phyloP scores from a whole-genome alignment of 92 coral and sea anemone species.

The Actinostola sp. region DNA sequence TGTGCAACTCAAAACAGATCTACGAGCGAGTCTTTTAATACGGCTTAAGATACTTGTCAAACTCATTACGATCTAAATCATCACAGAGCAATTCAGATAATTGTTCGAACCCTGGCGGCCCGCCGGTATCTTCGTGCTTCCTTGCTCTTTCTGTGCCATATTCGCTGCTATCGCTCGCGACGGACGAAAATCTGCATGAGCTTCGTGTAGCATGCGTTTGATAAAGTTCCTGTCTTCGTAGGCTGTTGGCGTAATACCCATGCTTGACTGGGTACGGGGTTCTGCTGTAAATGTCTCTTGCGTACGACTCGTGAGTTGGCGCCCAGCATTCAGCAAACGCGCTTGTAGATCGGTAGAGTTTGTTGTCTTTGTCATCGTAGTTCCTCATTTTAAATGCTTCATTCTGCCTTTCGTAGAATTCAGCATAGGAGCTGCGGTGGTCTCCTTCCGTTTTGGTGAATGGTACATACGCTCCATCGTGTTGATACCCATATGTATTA shows the following conservation, averaged over 20 bases:
- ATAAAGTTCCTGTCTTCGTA: slow-evolving; percentile 13
- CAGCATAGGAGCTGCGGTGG: slow-evolving; percentile 4
- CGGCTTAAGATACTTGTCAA: slow-evolving; percentile 87
- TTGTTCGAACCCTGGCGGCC: slow-evolving; percentile 76
- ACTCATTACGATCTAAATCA: slow-evolving; percentile 90
- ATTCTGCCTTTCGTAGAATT: slow-evolving; percentile 14
- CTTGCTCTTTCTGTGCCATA: slow-evolving; percentile 27
- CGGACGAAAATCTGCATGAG: slow-evolving; percentile 81
- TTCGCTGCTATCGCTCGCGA: slow-evolving; percentile 37
- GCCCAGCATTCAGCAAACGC: slow-evolving; percentile 17
- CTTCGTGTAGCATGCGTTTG: slow-evolving; percentile 32
- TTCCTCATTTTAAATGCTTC: slow-evolving; percentile 7
- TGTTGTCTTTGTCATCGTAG: slow-evolving; percentile 12
- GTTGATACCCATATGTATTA: slow-evolving; percentile 5
- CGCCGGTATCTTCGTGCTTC: slow-evolving; percentile 25
- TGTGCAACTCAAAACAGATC: slow-evolving; percentile 20
- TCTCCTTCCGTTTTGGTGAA: neutral
- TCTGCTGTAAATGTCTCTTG: slow-evolving; percentile 12
- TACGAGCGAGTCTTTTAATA: slow-evolving; percentile 16
- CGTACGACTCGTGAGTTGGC: slow-evolving; percentile 14
- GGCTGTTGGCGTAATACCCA: neutral
- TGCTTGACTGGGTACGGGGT: neutral
- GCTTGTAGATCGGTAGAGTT: neutral
- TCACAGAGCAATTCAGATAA: slow-evolving; percentile 87
- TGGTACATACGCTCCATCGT: neutral